Conservation (phyloP, 2,113 vertebrate genomes). For the Acinonyx jubatus region DNA sequence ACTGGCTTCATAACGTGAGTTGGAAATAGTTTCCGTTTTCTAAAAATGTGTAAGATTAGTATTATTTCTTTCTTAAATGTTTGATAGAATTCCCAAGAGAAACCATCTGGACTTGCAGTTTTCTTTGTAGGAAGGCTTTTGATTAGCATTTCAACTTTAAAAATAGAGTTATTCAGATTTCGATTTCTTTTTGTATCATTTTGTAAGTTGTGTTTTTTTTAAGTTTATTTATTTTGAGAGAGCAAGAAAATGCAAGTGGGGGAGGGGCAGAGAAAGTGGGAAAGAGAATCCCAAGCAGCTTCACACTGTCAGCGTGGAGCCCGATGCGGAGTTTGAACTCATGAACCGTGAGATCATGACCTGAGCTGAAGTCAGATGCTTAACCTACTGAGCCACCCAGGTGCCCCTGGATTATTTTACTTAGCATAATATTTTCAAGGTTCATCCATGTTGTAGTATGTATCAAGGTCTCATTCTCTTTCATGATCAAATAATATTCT, state of each 20-base stretch:
- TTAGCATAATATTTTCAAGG: not conserved
- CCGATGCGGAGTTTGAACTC: not conserved
- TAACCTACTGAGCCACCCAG: not conserved
- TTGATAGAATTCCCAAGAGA: not conserved
- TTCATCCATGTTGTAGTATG: not conserved
- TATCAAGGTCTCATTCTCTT: not conserved
- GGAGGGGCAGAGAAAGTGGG: not conserved
- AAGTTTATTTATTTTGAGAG: not conserved
- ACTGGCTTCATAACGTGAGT: constrained; percentile 6
- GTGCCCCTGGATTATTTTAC: not conserved
- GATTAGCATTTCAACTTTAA: not conserved
- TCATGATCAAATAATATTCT: not conserved
- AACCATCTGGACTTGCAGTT: constrained; percentile 8
- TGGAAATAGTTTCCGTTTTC: constrained; percentile 8
- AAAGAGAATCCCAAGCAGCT: not conserved
- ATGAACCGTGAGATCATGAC: not conserved
- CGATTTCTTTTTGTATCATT: not conserved
- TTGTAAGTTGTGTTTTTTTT: not conserved
- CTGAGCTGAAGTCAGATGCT: not conserved
- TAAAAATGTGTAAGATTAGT: constrained; percentile 26
- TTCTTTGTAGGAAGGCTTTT: not conserved
- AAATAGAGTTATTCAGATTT: constrained; percentile 21
- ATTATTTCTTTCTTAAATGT: constrained; percentile 14
- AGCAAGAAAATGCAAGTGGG: not conserved
- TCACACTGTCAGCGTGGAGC: not conserved